Evolutionary conservation across 2,113 vertebrate species (phyloP).

Genomic region (Phrynosoma platyrhinos): DNA sequence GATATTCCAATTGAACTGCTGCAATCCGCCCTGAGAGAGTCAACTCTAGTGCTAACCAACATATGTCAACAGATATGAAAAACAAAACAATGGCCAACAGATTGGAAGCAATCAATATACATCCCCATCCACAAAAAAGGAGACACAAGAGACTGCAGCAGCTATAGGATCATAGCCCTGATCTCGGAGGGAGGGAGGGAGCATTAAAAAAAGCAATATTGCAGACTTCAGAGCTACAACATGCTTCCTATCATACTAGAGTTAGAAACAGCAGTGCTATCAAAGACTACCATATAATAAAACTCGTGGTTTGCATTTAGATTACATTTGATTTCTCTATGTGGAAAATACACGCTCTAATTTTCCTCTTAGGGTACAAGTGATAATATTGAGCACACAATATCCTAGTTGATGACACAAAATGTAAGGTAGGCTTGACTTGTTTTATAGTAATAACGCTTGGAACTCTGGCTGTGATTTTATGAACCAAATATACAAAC

Average conservation of each 20-base stretch:
- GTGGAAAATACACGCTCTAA: conserved; percentile 71
- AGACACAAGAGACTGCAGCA: not conserved
- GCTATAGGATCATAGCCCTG: no score
- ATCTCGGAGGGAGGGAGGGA: not conserved
- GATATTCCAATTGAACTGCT: no score
- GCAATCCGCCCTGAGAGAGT: no score
- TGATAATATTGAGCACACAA: conserved; percentile 70
- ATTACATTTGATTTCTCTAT: conserved; percentile 75
- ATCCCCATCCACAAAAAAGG: not conserved
- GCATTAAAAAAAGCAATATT: conserved; percentile 48
- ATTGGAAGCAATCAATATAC: no score
- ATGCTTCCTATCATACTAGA: conserved; percentile 71
- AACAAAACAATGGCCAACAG: no score
- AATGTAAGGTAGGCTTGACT: conserved; percentile 63
- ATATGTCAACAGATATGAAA: no score
- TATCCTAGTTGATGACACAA: conserved; percentile 62
- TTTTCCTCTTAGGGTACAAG: conserved; percentile 75
- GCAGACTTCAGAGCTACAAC: conserved; percentile 56
- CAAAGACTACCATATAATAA: conserved; percentile 65
- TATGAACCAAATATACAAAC: conserved; percentile 56
- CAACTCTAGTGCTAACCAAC: no score
- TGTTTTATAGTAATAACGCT: conserved; percentile 63
- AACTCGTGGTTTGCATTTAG: conserved; percentile 74
- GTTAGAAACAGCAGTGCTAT: conserved; percentile 68
- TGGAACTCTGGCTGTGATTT: conserved; percentile 59